These are phyloP conservation scores for Loripinus fragilis DNA, from an alignment of 2,888 invertebrate genomes.

Conservation along the genomic window DNA sequence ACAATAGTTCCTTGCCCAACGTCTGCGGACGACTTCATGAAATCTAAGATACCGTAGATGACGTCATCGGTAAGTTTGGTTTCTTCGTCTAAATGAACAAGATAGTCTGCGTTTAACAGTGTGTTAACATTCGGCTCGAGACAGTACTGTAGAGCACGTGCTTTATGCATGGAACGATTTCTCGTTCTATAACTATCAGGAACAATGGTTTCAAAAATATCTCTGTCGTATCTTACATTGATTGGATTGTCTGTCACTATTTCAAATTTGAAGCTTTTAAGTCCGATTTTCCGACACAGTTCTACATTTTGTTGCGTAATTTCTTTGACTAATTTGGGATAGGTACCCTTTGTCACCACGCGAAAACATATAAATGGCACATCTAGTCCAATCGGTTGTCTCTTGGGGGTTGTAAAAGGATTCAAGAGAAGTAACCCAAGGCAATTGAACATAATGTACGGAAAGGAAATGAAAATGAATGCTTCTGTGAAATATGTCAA, in stretches of 20 bases:
- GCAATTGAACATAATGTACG: not conserved
- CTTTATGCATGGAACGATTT: slow-evolving; percentile 21
- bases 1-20: slow-evolving; percentile 53
- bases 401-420: not conserved
- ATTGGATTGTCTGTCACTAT: slow-evolving; percentile 61
- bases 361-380: slow-evolving; percentile 67
- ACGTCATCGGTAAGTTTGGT: slow-evolving; percentile 35
- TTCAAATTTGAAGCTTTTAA: slow-evolving; percentile 65
- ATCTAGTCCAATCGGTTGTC: not conserved
- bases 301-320: slow-evolving; percentile 41
- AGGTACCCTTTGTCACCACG: slow-evolving; percentile 63
- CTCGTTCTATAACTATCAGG: slow-evolving; percentile 34
- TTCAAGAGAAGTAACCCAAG: slow-evolving; percentile 7
- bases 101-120: slow-evolving; percentile 46
- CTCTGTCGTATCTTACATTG: not conserved
- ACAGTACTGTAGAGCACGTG: slow-evolving; percentile 41
- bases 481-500: not conserved
- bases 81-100: slow-evolving; percentile 50
- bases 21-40: slow-evolving; percentile 33
- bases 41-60: slow-evolving; percentile 44
- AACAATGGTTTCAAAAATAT: slow-evolving; percentile 35
- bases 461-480: slow-evolving; percentile 4
- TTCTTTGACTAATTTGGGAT: slow-evolving; percentile 56
- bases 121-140: slow-evolving; percentile 35
- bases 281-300: slow-evolving; percentile 53